Conservation (phyloP, 2,888 invertebrate species). For the Ochropleura plecta region DNA sequence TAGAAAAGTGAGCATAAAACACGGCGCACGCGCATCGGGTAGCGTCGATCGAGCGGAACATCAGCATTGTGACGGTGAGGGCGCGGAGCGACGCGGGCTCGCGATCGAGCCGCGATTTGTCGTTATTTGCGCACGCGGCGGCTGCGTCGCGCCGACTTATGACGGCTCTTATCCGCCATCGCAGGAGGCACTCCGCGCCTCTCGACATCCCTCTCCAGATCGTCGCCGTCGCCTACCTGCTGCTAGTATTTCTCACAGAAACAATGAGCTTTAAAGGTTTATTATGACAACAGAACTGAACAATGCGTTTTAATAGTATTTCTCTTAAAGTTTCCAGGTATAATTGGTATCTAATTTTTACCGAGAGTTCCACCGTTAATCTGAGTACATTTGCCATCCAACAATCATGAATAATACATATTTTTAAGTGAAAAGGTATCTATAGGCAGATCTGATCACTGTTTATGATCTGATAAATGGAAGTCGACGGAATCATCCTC, state of each 20-base stretch:
- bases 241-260: slow-evolving; percentile 86
- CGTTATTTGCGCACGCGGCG: slow-evolving; percentile 83
- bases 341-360: slow-evolving; percentile 61
- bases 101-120: slow-evolving; percentile 86
- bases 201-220: slow-evolving; percentile 78
- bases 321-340: slow-evolving; percentile 51
- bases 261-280: slow-evolving; percentile 88
- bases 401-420: neutral
- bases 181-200: slow-evolving; percentile 80
- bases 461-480: neutral
- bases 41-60: slow-evolving; percentile 79
- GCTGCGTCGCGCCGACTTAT: slow-evolving; percentile 78
- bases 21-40: slow-evolving; percentile 82
- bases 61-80: slow-evolving; percentile 75
- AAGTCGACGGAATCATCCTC: neutral
- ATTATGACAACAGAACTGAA: slow-evolving; percentile 80
- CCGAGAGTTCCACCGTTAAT: slow-evolving; percentile 17
- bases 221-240: slow-evolving; percentile 75
- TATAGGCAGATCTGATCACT: neutral
- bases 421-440: neutral
- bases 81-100: slow-evolving; percentile 58
- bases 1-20: slow-evolving; percentile 87
- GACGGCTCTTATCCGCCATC: slow-evolving; percentile 88
- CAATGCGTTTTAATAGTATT: slow-evolving; percentile 66
- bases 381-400: neutral